Evolutionary conservation across 1,140 invertebrate species (phyloP), one percentile per base, ranked within the genome.

Genomic region (Aphaenogaster floridana): DNA sequence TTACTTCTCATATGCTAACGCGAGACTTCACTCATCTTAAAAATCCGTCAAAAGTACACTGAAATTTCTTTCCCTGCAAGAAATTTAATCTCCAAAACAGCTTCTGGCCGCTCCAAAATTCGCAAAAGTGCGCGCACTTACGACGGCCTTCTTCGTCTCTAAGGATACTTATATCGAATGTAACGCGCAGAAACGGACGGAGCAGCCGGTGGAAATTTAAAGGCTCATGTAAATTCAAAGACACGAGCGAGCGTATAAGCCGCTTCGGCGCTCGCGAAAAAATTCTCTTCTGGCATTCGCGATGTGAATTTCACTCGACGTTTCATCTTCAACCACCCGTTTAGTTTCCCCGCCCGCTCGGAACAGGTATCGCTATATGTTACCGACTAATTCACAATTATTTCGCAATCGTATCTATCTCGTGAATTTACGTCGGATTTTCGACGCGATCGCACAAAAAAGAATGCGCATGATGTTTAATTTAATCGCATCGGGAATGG

Each of bases 171-270:
- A 48, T 84, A 84, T 74, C 54, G 74, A 86, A 42, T 64, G 21
- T 61, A n/a, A 34, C 74, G 13, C 34, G 21, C 21, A 45, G 74
- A 66, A 85, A 79, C n/a, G 6, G n/a, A 48, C 59, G 84, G 36
- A 80, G 74, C 69, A 84, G 66, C 42, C 52, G 36, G 78, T 83
- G 42, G 78, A 86, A 86, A 83, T 86, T 86, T 83, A 63, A 83
- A 87, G 79, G 68, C 86, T 87, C 78, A 83, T 86, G 86, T 83
- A 86, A 86, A 86, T 86, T 86, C 66, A 72, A 86, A 86, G 66
- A 80, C 79, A 63, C 78, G 86, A 83, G 28, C 63, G 13, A 61
- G 52, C 52, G 21, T 34, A 61, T 66, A 81, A 80, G 52, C 66
- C 21, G 42, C 68, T 74, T 64, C 45, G 79, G 45, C 36, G 66